These are phyloP conservation scores for Melangyna quadrimaculata DNA, from an alignment of 2,888 invertebrate genomes.

Conservation along the genomic window DNA sequence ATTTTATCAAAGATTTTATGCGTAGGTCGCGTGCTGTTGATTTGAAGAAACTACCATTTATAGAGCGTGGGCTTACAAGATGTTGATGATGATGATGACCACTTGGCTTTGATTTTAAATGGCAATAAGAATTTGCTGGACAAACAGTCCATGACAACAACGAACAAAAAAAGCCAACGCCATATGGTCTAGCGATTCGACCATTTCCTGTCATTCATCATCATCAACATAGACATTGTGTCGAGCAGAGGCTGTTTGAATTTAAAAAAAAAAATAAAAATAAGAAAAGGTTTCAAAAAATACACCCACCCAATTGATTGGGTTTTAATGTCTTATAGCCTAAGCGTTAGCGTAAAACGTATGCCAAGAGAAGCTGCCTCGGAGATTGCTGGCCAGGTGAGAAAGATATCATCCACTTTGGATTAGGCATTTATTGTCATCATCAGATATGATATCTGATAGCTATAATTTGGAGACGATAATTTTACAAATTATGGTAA, in stretches of 20 bases:
- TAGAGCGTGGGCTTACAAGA: constrained; percentile 52
- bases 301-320: constrained; percentile 62
- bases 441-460: constrained; percentile 16
- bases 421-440: constrained; percentile 59
- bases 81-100: constrained; percentile 69
- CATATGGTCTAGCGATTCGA: constrained; percentile 36
- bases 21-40: constrained; percentile 42
- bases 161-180: constrained; percentile 46
- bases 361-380: neutral
- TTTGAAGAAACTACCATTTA: constrained; percentile 43
- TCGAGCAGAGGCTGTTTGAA: neutral
- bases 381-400: constrained; percentile 20
- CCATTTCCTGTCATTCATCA: constrained; percentile 61
- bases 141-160: constrained; percentile 15
- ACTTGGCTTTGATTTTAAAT: constrained; percentile 58
- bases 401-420: constrained; percentile 13
- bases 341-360: neutral
- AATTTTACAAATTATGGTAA: constrained; percentile 59
- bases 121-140: constrained; percentile 26
- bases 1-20: constrained; percentile 13
- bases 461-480: constrained; percentile 43
- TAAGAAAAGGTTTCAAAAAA: neutral
- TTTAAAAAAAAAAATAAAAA: neutral
- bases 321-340: constrained; percentile 53
- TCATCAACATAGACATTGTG: constrained; percentile 32